These are phyloP conservation scores for Zosterops japonicus DNA, from an alignment of 2,113 vertebrate species.

Conservation along the genomic window DNA sequence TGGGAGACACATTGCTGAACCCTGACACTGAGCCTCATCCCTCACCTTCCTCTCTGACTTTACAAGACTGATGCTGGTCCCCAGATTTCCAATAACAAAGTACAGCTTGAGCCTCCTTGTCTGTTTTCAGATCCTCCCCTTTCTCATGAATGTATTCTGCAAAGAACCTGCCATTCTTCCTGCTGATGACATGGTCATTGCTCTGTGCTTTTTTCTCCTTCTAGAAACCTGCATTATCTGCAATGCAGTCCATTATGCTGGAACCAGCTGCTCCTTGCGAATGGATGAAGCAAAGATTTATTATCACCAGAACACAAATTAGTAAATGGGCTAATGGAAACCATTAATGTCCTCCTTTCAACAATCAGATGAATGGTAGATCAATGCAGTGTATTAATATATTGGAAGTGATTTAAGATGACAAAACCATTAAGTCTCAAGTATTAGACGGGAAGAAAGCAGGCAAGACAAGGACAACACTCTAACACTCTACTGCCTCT, in stretches of 20 bases:
- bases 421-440: constrained; percentile 43
- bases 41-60: neutral
- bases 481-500: neutral
- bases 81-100: neutral
- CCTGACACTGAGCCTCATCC: neutral
- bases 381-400: constrained; percentile 73
- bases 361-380: constrained; percentile 69
- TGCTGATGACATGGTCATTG: neutral
- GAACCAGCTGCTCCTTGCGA: constrained; percentile 11
- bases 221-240: constrained; percentile 22
- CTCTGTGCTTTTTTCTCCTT: neutral
- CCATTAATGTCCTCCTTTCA: constrained; percentile 68
- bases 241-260: constrained; percentile 13
- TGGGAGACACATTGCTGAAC: neutral
- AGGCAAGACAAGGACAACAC: neutral
- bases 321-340: constrained; percentile 77
- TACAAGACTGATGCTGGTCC: neutral
- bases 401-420: constrained; percentile 61
- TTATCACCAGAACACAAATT: constrained; percentile 66
- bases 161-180: neutral
- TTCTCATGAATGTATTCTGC: neutral
- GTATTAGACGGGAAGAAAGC: constrained; percentile 3
- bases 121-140: neutral
- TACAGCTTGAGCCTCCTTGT: neutral
- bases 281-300: constrained; percentile 68